Conservation (phyloP, 2,113 vertebrate genomes). For the Orcinus orca region DNA sequence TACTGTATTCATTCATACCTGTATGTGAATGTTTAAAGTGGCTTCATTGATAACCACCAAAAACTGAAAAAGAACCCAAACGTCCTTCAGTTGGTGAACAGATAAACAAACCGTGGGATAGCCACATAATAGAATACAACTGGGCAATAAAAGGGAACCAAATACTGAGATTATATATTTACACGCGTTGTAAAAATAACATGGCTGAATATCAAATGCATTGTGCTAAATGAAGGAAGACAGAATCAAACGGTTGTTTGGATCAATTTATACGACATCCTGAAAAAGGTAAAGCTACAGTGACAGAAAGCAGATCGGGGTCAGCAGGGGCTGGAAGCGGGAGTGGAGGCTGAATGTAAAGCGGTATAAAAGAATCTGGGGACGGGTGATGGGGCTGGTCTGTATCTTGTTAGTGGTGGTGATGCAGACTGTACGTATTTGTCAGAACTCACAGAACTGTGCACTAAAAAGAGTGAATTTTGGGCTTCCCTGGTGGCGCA, state of each 20-base stretch:
- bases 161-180: neutral
- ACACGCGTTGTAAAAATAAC: neutral
- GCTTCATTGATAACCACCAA: neutral
- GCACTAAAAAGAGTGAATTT: neutral
- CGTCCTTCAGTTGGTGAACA: neutral
- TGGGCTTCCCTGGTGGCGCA: too few relatives aligned
- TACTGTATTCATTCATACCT: too few relatives aligned
- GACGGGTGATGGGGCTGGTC: neutral
- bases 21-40: neutral
- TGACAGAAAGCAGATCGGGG: neutral
- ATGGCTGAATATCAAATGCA: neutral
- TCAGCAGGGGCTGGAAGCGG: neutral
- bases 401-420: neutral
- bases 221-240: neutral
- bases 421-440: neutral
- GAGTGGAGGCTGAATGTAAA: neutral
- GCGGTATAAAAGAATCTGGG: accelerated
- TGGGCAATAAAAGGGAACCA: neutral
- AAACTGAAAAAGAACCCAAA: neutral
- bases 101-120: neutral
- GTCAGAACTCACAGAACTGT: neutral
- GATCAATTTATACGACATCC: neutral
- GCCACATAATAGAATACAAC: neutral
- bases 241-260: neutral
- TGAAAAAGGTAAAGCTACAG: neutral